phyloP scores from a whole-genome alignment of 1,140 invertebrate genomes.

The Lucilia cuprina region DNA sequence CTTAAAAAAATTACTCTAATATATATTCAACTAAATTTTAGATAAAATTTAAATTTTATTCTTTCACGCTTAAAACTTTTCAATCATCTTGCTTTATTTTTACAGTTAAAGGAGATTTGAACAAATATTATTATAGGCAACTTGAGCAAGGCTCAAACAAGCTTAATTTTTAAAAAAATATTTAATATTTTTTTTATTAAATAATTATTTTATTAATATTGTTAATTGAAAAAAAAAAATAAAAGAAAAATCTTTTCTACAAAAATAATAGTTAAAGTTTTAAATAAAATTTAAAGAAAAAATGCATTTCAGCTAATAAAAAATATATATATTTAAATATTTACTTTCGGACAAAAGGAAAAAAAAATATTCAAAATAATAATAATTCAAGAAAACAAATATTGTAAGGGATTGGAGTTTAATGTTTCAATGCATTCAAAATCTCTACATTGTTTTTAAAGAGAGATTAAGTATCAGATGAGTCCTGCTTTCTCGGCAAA shows the following conservation, averaged over 20 bases:
- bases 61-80: no score
- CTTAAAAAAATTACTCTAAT: no score
- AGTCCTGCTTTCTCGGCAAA: conserved; percentile 62
- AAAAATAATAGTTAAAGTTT: neutral
- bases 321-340: conserved; percentile 7
- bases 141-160: no score
- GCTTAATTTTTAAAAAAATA: no score
- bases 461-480: conserved; percentile 35
- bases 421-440: conserved; percentile 4
- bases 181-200: no score
- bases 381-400: conserved; percentile 36
- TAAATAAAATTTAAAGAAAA: conserved; percentile 7
- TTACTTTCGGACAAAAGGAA: neutral
- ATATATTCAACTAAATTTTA: no score
- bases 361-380: conserved; percentile 45
- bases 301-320: conserved; percentile 31
- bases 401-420: neutral
- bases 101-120: no score
- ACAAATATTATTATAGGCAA: no score
- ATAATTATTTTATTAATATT: neutral
- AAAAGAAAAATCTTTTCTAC: neutral
- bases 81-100: no score
- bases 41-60: no score
- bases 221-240: neutral
- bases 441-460: conserved; percentile 29